A percentile compares a stretch with the other conserved stretches of the same genome.
Conservation (phyloP, 2,113 vertebrate species). For the Delphinus delphis region DNA sequence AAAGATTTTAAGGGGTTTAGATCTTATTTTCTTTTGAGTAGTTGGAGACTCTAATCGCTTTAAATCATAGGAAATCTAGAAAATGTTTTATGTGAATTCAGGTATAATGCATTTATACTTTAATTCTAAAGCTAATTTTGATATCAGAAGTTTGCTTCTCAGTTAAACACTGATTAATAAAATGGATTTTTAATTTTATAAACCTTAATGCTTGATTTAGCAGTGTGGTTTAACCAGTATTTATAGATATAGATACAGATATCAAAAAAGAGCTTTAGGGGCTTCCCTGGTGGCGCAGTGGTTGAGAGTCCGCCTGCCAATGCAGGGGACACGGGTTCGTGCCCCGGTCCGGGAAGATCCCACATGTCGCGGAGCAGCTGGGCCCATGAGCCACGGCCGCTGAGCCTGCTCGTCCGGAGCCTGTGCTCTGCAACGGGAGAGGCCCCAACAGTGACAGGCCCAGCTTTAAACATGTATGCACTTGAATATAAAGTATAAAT, state of each 20-base stretch:
- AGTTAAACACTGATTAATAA: background rate
- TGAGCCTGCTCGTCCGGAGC: too few relatives aligned
- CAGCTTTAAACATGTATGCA: background rate
- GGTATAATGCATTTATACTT: background rate
- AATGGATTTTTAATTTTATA: slow-evolving; percentile 24
- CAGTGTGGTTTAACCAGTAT: background rate
- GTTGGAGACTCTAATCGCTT: background rate
- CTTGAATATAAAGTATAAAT: background rate
- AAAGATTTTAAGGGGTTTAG: background rate
- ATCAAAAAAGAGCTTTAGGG: background rate
- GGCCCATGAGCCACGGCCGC: too few relatives aligned
- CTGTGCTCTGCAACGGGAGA: too few relatives aligned
- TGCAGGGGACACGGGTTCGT: too few relatives aligned
- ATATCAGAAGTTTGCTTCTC: background rate
- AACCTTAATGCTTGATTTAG: background rate
- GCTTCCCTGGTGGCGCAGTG: too few relatives aligned
- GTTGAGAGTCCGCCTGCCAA: too few relatives aligned
- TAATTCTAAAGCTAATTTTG: background rate
- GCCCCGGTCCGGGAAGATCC: too few relatives aligned
- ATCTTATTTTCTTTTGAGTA: background rate
- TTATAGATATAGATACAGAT: background rate
- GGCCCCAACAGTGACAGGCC: too few relatives aligned
- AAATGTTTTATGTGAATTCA: background rate
- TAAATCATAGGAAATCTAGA: background rate
- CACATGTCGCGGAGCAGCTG: too few relatives aligned